Evolutionary conservation across 2,113 vertebrate genomes (phyloP).

Genomic region (Cyanocitta stelleri): DNA sequence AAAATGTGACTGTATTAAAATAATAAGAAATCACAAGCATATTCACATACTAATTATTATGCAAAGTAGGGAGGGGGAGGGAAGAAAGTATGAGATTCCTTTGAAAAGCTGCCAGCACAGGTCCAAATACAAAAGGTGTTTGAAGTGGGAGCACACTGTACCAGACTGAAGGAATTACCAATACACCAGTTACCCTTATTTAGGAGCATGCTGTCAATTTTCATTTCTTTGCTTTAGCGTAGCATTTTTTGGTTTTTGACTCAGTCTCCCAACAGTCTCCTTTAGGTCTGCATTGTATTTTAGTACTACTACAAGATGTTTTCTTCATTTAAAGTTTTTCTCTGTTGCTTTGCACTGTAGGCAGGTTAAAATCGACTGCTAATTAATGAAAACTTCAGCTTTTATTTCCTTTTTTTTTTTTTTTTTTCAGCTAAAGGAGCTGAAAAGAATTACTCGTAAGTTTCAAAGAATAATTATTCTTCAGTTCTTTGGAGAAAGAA

Average conservation of each 20-base stretch:
- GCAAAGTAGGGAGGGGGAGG: background rate
- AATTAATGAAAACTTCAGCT: background rate
- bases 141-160: constrained; percentile 5
- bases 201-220: background rate
- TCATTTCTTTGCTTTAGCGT: background rate
- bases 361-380: background rate
- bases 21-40: background rate
- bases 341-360: background rate
- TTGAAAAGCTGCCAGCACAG: constrained; percentile 30
- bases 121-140: constrained; percentile 14
- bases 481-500: background rate
- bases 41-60: constrained; percentile 34
- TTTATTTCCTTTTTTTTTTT: background rate
- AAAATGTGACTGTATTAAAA: background rate
- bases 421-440: background rate
- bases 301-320: background rate
- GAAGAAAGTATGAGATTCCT: background rate
- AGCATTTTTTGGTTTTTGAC: background rate
- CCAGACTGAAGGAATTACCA: background rate
- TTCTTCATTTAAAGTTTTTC: background rate
- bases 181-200: background rate
- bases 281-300: background rate
- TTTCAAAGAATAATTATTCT: background rate
- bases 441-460: background rate
- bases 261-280: background rate